Evolutionary conservation across 2,888 invertebrate species (phyloP).

Genomic region (Troglohyphantes excavatus): DNA sequence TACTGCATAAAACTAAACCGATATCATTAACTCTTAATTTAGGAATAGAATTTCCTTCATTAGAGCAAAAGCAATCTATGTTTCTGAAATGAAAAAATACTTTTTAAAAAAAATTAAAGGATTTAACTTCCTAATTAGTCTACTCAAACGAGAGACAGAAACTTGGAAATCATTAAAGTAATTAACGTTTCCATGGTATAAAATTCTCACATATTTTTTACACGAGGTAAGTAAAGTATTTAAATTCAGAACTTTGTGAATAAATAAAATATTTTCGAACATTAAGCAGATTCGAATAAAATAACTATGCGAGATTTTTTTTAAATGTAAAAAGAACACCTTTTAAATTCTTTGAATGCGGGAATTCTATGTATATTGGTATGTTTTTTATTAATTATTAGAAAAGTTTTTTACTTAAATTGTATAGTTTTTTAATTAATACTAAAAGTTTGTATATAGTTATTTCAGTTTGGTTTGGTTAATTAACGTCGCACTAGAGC

Average conservation of each 20-base stretch:
- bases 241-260: not conserved
- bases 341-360: no score
- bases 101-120: not conserved
- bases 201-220: not conserved
- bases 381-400: no score
- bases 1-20: no score
- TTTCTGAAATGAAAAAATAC: not conserved
- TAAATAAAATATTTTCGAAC: not conserved
- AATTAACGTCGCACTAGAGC: no score
- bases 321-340: no score
- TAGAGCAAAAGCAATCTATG: not conserved
- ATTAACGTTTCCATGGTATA: not conserved
- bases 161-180: not conserved
- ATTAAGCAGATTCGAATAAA: not conserved
- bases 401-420: no score
- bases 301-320: no score
- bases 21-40: not conserved
- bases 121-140: not conserved
- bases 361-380: no score
- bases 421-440: no score
- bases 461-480: no score
- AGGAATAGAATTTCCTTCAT: not conserved
- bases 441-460: no score
- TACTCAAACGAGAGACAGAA: no score
- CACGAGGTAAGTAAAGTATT: not conserved